Evolutionary conservation across 2,888 invertebrate genomes (phyloP).

Genomic region (Stenoptilia bipunctidactyla): DNA sequence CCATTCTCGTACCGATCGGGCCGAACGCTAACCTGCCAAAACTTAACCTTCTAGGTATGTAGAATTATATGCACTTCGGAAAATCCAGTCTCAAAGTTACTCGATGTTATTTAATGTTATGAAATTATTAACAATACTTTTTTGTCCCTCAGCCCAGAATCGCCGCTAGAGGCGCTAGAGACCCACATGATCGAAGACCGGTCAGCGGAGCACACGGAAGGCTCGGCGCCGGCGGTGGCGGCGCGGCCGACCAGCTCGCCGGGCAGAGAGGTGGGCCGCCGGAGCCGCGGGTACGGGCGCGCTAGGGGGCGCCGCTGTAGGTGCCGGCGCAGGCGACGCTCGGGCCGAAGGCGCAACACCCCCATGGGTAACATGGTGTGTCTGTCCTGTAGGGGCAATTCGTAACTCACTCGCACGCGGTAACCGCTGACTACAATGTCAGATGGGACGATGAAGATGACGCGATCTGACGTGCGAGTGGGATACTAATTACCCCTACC

Average conservation of each 20-base stretch:
- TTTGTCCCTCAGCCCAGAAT: conserved; percentile 37
- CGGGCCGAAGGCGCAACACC: conserved; percentile 51
- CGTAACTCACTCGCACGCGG: too few species aligned
- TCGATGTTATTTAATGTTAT: too few species aligned
- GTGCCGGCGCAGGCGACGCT: conserved; percentile 58
- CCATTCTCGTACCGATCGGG: too few species aligned
- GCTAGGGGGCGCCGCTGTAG: conserved; percentile 46
- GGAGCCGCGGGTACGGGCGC: conserved; percentile 53
- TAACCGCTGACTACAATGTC: too few species aligned
- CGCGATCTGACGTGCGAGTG: too few species aligned
- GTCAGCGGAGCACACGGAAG: conserved; percentile 36
- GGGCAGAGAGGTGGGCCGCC: conserved; percentile 41
- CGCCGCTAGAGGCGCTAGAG: conserved; percentile 46
- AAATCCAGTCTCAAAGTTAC: too few species aligned
- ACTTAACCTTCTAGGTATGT: too few species aligned
- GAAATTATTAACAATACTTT: not conserved
- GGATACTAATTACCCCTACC: too few species aligned
- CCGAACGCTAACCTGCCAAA: too few species aligned
- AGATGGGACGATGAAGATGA: too few species aligned
- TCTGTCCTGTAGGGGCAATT: conserved; percentile 25
- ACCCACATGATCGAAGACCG: conserved; percentile 57
- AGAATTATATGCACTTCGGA: too few species aligned
- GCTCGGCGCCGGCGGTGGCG: conserved; percentile 23
- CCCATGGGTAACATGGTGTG: conserved; percentile 70
- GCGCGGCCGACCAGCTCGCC: conserved; percentile 11